Conservation (phyloP, 2,797 vertebrate species). For the Hapalemur alaotrensis region DNA sequence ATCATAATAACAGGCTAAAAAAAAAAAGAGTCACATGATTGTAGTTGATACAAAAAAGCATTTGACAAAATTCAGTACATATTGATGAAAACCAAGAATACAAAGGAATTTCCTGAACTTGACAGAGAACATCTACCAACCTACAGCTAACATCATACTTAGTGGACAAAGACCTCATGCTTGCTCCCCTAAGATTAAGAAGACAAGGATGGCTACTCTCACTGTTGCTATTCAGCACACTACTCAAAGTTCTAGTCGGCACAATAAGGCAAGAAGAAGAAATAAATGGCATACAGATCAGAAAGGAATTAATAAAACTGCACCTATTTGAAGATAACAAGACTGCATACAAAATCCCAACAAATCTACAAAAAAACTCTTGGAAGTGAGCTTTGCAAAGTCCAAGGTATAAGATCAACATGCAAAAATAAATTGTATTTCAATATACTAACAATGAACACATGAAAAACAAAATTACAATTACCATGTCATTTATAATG, state of each 20-base stretch:
- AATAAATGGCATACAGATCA: background rate
- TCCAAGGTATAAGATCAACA: background rate
- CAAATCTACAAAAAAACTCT: background rate
- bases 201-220: background rate
- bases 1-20: background rate
- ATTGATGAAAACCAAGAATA: background rate
- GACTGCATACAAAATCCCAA: background rate
- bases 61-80: background rate
- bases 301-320: background rate
- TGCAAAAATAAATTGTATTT: background rate
- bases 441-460: background rate
- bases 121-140: background rate
- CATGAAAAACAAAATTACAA: background rate
- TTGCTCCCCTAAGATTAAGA: background rate
- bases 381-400: background rate
- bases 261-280: background rate
- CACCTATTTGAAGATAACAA: background rate
- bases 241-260: background rate
- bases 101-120: background rate
- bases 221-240: background rate
- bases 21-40: background rate
- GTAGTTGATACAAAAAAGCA: background rate
- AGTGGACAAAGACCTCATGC: background rate
- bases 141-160: background rate
- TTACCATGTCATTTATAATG: background rate